Percentiles rank a stretch among this genome's conserved stretches.
phyloP scores from a whole-genome alignment of 2,113 vertebrate genomes.

The Brachyhypopomus occidentalis region DNA sequence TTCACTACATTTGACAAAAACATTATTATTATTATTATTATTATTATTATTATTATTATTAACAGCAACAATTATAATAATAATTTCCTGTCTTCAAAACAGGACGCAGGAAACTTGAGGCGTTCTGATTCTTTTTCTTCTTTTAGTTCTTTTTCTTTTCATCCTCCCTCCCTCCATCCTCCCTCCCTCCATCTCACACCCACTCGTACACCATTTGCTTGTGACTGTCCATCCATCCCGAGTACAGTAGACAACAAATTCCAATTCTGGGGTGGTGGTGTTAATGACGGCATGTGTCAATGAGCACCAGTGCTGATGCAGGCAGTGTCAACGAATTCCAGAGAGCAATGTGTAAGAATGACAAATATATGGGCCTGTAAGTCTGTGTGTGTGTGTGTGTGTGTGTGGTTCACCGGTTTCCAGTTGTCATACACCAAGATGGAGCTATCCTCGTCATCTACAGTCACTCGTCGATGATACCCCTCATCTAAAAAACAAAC shows the following conservation, averaged over 20 bases:
- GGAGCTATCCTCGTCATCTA: slow-evolving; percentile 79
- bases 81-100: not conserved
- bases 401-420: slow-evolving; percentile 71
- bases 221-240: not conserved
- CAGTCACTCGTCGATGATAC: slow-evolving; percentile 71
- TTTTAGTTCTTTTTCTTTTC: not conserved
- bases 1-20: no score
- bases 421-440: slow-evolving; percentile 77
- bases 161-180: not conserved
- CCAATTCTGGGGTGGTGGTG: not conserved
- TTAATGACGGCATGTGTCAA: slow-evolving; percentile 6
- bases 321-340: slow-evolving; percentile 8
- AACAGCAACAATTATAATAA: no score
- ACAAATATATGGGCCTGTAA: not conserved
- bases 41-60: no score
- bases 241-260: not conserved
- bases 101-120: not conserved
- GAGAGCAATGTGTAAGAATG: not conserved
- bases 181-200: not conserved
- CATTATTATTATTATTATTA: no score
- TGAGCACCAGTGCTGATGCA: slow-evolving; percentile 26
- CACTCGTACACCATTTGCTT: not conserved
- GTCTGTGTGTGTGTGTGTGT: not conserved
- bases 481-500: slow-evolving; percentile 72
- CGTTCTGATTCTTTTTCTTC: not conserved